Percentiles rank a stretch among this genome's conserved stretches.
Evolutionary conservation across 2,888 invertebrate species (phyloP).

Genomic region (Polyommatus iphigenia): DNA sequence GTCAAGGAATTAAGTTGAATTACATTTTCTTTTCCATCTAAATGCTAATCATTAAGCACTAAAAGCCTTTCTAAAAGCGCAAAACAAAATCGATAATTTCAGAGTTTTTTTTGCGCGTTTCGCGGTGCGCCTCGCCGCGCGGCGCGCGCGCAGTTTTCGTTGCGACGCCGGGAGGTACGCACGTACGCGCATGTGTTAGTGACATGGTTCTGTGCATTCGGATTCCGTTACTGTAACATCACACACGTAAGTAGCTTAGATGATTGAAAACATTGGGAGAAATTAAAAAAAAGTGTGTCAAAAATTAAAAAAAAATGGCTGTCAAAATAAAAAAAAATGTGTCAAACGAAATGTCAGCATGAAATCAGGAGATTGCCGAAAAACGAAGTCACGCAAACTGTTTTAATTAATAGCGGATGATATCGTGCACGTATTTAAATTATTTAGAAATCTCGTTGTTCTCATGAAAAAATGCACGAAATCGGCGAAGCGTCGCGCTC

Average conservation of each 20-base stretch:
- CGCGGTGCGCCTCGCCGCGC: conserved; percentile 33
- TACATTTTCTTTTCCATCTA: not conserved
- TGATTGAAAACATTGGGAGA: not conserved
- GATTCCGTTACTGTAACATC: conserved; percentile 66
- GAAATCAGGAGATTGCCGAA: conserved; percentile 36
- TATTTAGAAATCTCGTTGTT: conserved; percentile 75
- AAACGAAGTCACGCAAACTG: conserved; percentile 55
- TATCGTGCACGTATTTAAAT: conserved; percentile 77
- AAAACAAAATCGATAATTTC: conserved; percentile 16
- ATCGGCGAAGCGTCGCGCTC: conserved; percentile 65
- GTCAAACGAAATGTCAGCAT: conserved; percentile 12
- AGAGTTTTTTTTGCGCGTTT: conserved; percentile 24
- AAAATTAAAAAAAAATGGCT: not conserved
- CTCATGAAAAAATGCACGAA: conserved; percentile 75
- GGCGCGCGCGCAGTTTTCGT: conserved; percentile 53
- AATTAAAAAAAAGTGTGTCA: not conserved
- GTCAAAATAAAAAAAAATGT: not conserved
- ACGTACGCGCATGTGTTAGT: conserved; percentile 69
- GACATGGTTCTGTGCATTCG: conserved; percentile 76
- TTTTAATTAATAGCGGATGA: conserved; percentile 63
- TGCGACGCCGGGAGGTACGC: conserved; percentile 53
- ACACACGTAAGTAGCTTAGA: conserved; percentile 59
- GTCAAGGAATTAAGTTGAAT: not conserved
- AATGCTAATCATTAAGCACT: conserved; percentile 23
- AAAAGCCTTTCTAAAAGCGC: conserved; percentile 15